Percentiles rank a stretch among this genome's conserved stretches.
phyloP scores from a whole-genome alignment of 2,888 invertebrate genomes.

The Agriopis marginaria region DNA sequence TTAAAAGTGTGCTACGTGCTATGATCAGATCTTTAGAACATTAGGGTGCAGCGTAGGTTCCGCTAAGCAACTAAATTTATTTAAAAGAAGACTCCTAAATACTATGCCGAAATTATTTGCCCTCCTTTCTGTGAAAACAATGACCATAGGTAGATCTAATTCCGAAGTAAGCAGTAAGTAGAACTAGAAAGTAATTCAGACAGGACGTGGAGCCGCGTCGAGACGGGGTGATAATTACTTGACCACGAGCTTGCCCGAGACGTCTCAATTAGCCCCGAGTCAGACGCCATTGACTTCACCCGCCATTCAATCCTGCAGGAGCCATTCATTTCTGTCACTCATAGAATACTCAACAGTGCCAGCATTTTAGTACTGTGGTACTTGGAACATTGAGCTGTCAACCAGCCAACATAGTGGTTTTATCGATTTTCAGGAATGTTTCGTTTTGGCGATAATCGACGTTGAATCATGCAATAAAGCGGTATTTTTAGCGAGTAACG shows the following conservation, averaged over 20 bases:
- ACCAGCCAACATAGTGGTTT: not conserved
- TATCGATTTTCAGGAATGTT: not conserved
- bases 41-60: too few relatives aligned
- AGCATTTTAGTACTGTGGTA: not conserved
- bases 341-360: slow-evolving; percentile 23
- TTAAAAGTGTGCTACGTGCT: too few relatives aligned
- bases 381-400: not conserved
- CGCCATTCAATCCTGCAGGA: slow-evolving; percentile 64
- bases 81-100: too few relatives aligned
- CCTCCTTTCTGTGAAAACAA: too few relatives aligned
- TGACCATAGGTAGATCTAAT: too few relatives aligned
- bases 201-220: slow-evolving; percentile 51
- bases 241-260: slow-evolving; percentile 56
- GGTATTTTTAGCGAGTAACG: too few relatives aligned
- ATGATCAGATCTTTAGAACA: too few relatives aligned
- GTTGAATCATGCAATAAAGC: too few relatives aligned
- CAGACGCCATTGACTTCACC: slow-evolving; percentile 61
- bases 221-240: slow-evolving; percentile 68
- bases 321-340: slow-evolving; percentile 69
- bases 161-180: not conserved
- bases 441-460: not conserved
- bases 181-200: slow-evolving; percentile 26
- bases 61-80: too few relatives aligned
- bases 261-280: slow-evolving; percentile 60
- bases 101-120: too few relatives aligned